A percentile compares a stretch with the other conserved stretches of the same genome.
Evolutionary conservation across 2,113 vertebrate genomes (phyloP).

Genomic region (Eira barbara): DNA sequence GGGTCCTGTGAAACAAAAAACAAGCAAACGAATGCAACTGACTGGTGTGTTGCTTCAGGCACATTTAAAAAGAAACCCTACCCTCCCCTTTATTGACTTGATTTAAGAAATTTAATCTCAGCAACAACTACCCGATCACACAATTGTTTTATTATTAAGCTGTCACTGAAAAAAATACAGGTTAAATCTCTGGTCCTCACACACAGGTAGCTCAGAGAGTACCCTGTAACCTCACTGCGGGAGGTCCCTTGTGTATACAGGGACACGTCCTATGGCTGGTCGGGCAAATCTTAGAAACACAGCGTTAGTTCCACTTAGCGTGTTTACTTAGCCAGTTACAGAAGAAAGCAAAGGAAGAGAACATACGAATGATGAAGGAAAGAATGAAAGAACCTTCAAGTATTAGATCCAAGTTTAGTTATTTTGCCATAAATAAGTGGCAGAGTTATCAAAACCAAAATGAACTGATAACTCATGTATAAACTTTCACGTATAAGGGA

Average conservation of each 20-base stretch:
- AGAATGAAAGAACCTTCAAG: background rate
- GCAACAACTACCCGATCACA: background rate
- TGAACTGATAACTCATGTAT: background rate
- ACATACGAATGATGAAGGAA: background rate
- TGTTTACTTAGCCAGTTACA: background rate
- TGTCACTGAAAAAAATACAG: background rate
- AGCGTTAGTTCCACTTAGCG: background rate
- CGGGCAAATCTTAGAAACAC: background rate
- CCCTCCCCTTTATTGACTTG: background rate
- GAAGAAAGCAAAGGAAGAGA: background rate
- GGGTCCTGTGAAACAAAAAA: background rate
- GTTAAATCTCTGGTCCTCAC: background rate
- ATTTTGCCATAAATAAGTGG: background rate
- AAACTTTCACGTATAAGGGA: background rate
- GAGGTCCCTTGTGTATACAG: background rate
- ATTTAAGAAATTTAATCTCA: constrained; percentile 23
- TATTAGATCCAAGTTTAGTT: background rate
- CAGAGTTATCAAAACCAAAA: background rate
- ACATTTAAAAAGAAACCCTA: background rate
- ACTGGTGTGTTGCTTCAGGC: background rate
- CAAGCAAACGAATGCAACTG: background rate
- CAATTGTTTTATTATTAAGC: background rate
- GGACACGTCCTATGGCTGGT: background rate
- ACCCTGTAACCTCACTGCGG: accelerated
- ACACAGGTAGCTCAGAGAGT: background rate